Evolutionary conservation across 2,113 vertebrate genomes (phyloP).

Genomic region (Mirounga angustirostris): DNA sequence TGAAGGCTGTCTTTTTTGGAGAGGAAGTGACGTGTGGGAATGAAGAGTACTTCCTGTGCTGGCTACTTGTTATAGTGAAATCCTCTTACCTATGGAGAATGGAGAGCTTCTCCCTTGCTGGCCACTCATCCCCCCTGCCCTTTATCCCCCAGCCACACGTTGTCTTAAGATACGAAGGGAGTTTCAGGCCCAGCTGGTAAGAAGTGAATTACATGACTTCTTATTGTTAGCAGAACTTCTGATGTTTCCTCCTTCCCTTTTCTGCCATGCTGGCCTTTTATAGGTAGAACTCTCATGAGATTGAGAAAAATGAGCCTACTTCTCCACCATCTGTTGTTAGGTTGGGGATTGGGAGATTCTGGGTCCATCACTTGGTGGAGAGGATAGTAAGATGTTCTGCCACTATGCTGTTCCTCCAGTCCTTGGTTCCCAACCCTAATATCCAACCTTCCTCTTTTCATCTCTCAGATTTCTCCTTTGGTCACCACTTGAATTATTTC

Average conservation of each 20-base stretch:
- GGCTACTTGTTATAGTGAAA: neutral
- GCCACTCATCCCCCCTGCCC: fast-evolving
- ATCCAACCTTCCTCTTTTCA: neutral
- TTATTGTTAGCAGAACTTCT: neutral
- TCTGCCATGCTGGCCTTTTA: neutral
- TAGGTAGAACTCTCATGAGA: neutral
- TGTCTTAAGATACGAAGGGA: neutral
- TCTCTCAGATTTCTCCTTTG: neutral
- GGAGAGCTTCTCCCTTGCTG: neutral
- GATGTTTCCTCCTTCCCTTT: neutral
- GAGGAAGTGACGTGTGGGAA: neutral
- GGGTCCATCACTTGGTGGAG: neutral
- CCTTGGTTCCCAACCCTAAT: neutral
- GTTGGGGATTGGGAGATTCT: neutral
- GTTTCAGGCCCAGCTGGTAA: neutral
- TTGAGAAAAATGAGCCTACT: neutral
- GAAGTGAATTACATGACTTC: neutral
- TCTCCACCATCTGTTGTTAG: neutral
- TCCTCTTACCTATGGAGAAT: neutral
- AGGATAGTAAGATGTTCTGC: neutral
- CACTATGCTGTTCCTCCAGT: neutral
- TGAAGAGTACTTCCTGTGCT: neutral
- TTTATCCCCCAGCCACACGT: neutral
- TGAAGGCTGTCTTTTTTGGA: neutral
- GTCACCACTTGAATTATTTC: neutral